Conservation (phyloP, 2,888 invertebrate genomes). For the Brassicogethes aeneus region DNA sequence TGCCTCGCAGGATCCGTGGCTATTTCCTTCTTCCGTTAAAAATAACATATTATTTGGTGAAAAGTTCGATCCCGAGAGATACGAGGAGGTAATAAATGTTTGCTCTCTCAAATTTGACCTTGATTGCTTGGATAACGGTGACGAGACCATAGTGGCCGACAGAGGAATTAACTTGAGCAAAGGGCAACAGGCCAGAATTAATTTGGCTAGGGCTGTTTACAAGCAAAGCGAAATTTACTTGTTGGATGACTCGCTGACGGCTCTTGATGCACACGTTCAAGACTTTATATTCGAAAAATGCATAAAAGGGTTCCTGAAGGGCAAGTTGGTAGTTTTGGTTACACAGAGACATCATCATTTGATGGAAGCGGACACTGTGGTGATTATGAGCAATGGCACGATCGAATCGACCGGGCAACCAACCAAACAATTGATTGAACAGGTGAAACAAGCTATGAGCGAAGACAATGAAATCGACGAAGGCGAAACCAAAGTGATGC, state of each 20-base stretch:
- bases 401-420: conserved; percentile 54
- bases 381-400: conserved; percentile 36
- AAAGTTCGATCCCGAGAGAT: conserved; percentile 46
- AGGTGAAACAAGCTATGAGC: conserved; percentile 33
- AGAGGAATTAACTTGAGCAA: conserved; percentile 62
- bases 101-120: conserved; percentile 66
- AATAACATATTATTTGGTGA: conserved; percentile 74
- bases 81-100: conserved; percentile 51
- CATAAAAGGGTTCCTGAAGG: conserved; percentile 50
- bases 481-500: conserved; percentile 9
- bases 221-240: conserved; percentile 75
- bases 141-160: conserved; percentile 71
- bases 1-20: conserved; percentile 56
- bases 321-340: conserved; percentile 61
- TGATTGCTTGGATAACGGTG: conserved; percentile 62
- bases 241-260: conserved; percentile 79
- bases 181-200: conserved; percentile 80
- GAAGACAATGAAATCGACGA: conserved; percentile 26
- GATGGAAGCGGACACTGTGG: conserved; percentile 36
- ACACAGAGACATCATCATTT: conserved; percentile 60
- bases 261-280: conserved; percentile 82
- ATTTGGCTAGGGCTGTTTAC: conserved; percentile 75
- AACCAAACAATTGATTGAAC: conserved; percentile 50
- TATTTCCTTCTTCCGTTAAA: conserved; percentile 50
- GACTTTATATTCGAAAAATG: conserved; percentile 76